Evolutionary conservation across 2,113 vertebrate genomes (phyloP), one percentile per base, ranked within the genome.

Genomic region (Anolis sagrei): DNA sequence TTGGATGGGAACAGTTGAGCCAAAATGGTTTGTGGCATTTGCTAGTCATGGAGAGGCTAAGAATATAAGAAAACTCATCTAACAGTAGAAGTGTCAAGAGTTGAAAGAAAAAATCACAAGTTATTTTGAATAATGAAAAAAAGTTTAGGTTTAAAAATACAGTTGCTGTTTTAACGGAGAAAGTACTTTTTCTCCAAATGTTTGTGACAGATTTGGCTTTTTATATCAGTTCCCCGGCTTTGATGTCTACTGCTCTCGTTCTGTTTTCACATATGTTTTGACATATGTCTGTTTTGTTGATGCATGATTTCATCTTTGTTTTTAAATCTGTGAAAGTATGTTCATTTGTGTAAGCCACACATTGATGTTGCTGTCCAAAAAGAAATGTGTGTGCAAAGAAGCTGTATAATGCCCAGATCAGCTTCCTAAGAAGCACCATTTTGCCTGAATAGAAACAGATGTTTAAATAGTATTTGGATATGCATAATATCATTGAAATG

Each of bases 401-500:
- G 21, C 69, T 36, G 14, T 34, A 34, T n/a, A 36, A 36, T 68
- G 54, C 44, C 76, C 82, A 75, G 29, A 62, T 27, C 1, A 86
- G 18, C 4, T 81, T 32, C 79, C 87, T 1, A 84, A 75, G 51
- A 91, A 82, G 13, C 76, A 79, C 76, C 61, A 10, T 34, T 73
- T 70, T 79, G 29, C 7, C 32, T 34, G 23, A 86, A 11, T 44
- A 8, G 18, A 75, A 80, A 39, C 2, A 77, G 79, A 91, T 82
- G 49, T 34, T 58, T 2, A 7, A 44, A 73, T 61, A 89, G 86
- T 39, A 0, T 84, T 23, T 75, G 84, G 84, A 87, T 92, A 90
- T 73, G 84, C 49, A 0, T n/a, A 51, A 2, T 39, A 48, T 79
- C 79, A 48, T 83, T 1, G 72, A 88, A 88, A 66, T 78, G 23